phyloP scores from a whole-genome alignment of 2,888 invertebrate species.

The Saturnia japonica region DNA sequence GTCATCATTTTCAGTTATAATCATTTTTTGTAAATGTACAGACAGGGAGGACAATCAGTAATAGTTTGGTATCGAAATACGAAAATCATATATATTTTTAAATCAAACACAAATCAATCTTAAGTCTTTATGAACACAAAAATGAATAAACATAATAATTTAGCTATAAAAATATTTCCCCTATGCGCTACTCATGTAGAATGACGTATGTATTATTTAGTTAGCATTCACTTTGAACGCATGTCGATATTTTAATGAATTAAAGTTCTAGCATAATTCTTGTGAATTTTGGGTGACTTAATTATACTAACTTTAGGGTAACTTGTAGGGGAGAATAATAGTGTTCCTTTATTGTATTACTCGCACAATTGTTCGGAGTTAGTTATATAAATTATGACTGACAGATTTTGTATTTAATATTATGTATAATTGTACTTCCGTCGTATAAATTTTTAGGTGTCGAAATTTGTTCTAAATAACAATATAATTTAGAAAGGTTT shows the following conservation, averaged over 20 bases:
- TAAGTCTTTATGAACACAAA: no score
- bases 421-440: background rate
- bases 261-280: conserved; percentile 2
- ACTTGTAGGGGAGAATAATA: background rate
- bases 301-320: conserved; percentile 7
- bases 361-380: conserved; percentile 7
- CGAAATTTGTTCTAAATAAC: no score
- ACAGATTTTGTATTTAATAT: background rate
- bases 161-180: no score
- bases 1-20: no score
- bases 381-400: background rate
- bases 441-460: background rate
- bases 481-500: no score
- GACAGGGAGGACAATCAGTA: no score
- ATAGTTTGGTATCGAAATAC: no score
- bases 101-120: no score
- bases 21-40: no score
- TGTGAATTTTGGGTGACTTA: conserved; percentile 5
- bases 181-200: background rate
- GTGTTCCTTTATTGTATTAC: conserved; percentile 22
- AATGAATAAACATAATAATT: no score
- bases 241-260: conserved; percentile 15
- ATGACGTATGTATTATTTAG: background rate
- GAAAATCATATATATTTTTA: no score
- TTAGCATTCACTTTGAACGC: background rate